Conservation (phyloP, 2,797 vertebrate species). For the Acrossocheilus fasciatus region DNA sequence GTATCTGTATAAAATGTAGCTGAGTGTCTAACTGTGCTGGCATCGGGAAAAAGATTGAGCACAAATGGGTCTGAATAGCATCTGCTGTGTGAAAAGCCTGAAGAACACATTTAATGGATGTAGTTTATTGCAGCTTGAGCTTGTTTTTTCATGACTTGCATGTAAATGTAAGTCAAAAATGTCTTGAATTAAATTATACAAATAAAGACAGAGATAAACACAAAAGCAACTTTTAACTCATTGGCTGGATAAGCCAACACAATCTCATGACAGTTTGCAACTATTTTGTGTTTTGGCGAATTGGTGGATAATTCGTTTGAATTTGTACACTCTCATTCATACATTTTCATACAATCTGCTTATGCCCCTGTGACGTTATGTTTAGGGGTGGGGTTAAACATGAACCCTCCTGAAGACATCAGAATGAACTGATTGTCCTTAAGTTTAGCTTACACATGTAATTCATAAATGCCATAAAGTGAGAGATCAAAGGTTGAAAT, state of each 20-base stretch:
- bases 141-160: slow-evolving; percentile 15
- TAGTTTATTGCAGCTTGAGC: slow-evolving; percentile 14
- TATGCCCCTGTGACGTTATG: not conserved
- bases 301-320: not conserved
- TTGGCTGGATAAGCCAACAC: not conserved
- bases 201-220: not conserved
- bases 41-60: not conserved
- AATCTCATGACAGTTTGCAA: not conserved
- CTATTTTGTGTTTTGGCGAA: not conserved
- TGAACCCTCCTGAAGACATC: not conserved
- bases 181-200: not conserved
- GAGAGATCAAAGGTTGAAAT: not conserved
- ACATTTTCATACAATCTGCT: not conserved
- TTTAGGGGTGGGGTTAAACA: not conserved
- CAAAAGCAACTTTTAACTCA: not conserved
- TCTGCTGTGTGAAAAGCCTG: slow-evolving; percentile 8
- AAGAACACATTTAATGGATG: slow-evolving; percentile 2
- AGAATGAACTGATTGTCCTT: not conserved
- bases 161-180: not conserved
- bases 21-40: not conserved
- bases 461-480: not conserved
- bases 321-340: not conserved
- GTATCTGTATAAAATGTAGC: not conserved
- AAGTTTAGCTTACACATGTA: not conserved
- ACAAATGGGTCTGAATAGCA: not conserved